These are phyloP conservation scores for Lycaena phlaeas DNA, from an alignment of 2,888 invertebrate species.

Conservation along the genomic window DNA sequence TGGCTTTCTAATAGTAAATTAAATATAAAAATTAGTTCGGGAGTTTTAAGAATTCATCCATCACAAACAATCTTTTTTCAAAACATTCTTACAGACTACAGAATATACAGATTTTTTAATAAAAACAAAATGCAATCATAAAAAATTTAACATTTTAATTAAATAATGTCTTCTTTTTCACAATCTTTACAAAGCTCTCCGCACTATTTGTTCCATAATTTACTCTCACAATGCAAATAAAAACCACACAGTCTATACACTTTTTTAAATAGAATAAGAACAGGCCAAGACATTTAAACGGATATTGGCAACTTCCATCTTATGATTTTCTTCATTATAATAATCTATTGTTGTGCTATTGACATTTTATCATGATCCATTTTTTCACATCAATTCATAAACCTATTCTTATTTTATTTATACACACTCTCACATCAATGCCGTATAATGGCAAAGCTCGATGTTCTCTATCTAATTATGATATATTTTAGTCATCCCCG, in stretches of 20 bases:
- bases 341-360: constrained; percentile 9
- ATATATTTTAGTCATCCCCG: constrained; percentile 74
- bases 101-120: constrained; percentile 19
- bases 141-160: constrained; percentile 66
- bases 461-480: constrained; percentile 19
- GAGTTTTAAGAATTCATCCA: no score
- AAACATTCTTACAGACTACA: no score
- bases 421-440: constrained; percentile 23
- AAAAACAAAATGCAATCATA: constrained; percentile 13
- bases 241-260: constrained; percentile 47
- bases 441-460: constrained; percentile 17
- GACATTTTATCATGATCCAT: constrained; percentile 1
- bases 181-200: constrained; percentile 56
- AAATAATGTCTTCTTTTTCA: constrained; percentile 59
- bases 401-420: constrained; percentile 49
- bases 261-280: constrained; percentile 40
- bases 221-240: constrained; percentile 58
- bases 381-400: constrained; percentile 6
- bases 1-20: no score
- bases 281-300: constrained; percentile 24
- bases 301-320: no score
- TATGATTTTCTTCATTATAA: constrained; percentile 4
- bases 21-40: no score
- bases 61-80: no score
- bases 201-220: constrained; percentile 69